Conservation (phyloP, 1,140 invertebrate genomes). For the Eupristina koningsbergeri region DNA sequence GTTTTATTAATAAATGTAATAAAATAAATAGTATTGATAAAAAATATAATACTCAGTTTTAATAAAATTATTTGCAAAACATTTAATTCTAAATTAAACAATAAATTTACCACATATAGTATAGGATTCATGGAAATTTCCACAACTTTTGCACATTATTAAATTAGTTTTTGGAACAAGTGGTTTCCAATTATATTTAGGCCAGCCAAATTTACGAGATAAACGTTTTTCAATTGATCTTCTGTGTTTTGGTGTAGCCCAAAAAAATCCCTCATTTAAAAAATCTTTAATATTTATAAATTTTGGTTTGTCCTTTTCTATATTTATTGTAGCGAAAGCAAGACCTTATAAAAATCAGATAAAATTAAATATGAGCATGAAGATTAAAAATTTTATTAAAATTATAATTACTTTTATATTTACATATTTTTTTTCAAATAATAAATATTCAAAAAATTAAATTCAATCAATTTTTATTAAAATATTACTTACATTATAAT, state of each 20-base stretch:
- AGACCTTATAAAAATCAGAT: conserved; percentile 10
- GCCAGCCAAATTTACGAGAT: conserved; percentile 81
- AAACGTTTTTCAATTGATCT: conserved; percentile 82
- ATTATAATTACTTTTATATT: too few relatives aligned
- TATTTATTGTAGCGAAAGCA: neutral
- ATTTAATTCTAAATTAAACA: too few relatives aligned
- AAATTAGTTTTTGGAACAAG: conserved; percentile 82
- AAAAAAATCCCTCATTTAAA: conserved; percentile 83
- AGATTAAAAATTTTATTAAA: neutral
- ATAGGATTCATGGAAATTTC: conserved; percentile 83
- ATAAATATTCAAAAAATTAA: too few relatives aligned
- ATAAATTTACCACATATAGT: conserved; percentile 82
- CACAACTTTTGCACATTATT: conserved; percentile 83
- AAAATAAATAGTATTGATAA: too few relatives aligned
- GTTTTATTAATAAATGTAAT: too few relatives aligned
- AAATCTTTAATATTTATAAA: conserved; percentile 77
- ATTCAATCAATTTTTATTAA: too few relatives aligned
- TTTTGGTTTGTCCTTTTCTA: conserved; percentile 17
- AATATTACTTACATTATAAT: too few relatives aligned
- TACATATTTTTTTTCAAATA: too few relatives aligned
- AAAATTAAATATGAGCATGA: neutral
- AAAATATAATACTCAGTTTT: too few relatives aligned
- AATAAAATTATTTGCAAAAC: too few relatives aligned
- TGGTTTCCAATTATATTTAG: conserved; percentile 79
- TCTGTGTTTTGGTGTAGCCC: conserved; percentile 86